Base-by-base conservation (phyloP, 2,113 vertebrate species). In the Rutilus rutilus region DNA sequence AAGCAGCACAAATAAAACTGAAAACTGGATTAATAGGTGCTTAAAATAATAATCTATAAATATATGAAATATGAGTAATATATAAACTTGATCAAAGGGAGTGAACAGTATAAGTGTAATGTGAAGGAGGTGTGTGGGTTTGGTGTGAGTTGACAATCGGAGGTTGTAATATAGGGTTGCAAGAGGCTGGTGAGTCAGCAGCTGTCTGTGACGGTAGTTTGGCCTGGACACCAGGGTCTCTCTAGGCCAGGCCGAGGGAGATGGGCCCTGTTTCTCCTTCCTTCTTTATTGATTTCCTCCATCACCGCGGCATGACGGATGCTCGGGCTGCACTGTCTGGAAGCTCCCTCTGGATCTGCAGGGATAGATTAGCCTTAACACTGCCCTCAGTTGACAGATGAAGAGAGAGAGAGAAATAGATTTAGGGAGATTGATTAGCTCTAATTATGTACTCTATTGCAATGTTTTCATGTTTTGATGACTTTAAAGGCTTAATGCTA, bases 301-400 rank as follows among this genome's bases (percentile, higher is more conserved):
- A 0, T 74, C 75, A 50, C 36, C 9, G 14, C 75, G 52, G 78
- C 77, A 57, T 85, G 77, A 80, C 67, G 65, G 77, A 81, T 86
- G 71, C 67, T 62, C 23, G 0, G 78, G 39, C 54, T 21, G 57
- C 25, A 23, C 67, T 12, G 67, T 76, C 67, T 85, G 69, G 54
- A 80, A 62, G 65, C 67, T 59, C 54, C 82, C 75, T 45, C 64
- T 78, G 76, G 86, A 59, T 59, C 50, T 85, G 78, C 36, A 84
- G 60, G 45, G 60, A 81, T 82, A 54, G 83, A 85, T 85, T 82
- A 85, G 78, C 57, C 85, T 25, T 57, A 73, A 83, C 50, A 71
- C 65, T 73, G 50, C 21, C 59, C 47, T 67, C 36, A 42, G 6
- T 62, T 74, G 77, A 64, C n/a, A 71, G 54, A 60, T 79, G 54